These are phyloP conservation scores for Ditylenchus dipsaci DNA, from an alignment of 1,140 invertebrate genomes.

Conservation along the genomic window DNA sequence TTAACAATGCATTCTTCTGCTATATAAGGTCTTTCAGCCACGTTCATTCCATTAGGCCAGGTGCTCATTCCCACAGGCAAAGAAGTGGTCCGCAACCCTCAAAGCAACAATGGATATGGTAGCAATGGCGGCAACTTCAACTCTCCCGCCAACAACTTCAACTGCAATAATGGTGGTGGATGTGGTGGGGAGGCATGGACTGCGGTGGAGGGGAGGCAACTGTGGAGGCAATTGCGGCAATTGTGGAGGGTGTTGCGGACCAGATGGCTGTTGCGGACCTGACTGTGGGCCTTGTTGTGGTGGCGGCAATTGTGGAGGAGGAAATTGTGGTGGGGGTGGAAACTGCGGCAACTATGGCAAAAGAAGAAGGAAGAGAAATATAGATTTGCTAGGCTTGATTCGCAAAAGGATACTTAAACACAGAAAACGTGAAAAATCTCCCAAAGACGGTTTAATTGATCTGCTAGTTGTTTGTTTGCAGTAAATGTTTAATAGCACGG, in stretches of 20 bases:
- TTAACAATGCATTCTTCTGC: background rate
- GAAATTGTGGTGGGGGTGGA: background rate
- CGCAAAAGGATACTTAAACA: constrained; percentile 7
- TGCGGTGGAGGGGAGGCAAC: background rate
- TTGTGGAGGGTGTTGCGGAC: constrained; percentile 8
- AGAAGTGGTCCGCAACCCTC: constrained; percentile 14
- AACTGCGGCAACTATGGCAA: background rate
- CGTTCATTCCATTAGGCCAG: constrained; percentile 31
- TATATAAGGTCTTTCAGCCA: constrained; percentile 16
- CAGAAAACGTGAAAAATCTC: background rate
- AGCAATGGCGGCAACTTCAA: constrained; percentile 5
- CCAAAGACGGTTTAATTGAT: constrained; percentile 7
- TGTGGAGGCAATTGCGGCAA: background rate
- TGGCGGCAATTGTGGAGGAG: background rate
- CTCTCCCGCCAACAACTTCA: background rate
- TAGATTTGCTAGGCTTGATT: background rate
- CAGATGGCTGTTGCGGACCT: constrained; percentile 1
- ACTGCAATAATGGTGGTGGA: background rate
- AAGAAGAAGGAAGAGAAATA: background rate
- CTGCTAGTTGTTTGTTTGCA: background rate
- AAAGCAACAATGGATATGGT: constrained; percentile 3
- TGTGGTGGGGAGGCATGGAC: constrained; percentile 10
- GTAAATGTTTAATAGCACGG: background rate
- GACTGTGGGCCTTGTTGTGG: background rate
- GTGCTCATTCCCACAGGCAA: constrained; percentile 34